Evolutionary conservation across 53 echinoderm and acorn worm genomes (phyloP).

Genomic region (Echinarachnius parma): DNA sequence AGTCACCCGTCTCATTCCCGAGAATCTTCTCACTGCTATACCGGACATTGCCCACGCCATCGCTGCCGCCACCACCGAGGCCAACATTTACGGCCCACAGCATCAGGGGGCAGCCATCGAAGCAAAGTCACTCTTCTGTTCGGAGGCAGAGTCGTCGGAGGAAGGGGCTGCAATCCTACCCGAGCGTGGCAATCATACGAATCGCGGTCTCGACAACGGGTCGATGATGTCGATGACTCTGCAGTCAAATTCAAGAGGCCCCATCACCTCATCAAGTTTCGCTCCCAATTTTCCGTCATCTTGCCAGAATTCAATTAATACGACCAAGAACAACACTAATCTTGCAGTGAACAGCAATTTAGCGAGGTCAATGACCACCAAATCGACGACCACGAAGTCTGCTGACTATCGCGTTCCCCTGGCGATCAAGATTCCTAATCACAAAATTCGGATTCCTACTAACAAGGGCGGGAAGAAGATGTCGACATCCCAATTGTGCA

Average conservation of each 20-base stretch:
- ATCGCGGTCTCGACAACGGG: neutral
- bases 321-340: too few species aligned
- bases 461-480: slow-evolving; percentile 17
- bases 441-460: slow-evolving; percentile 14
- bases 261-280: too few species aligned
- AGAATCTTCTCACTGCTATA: neutral
- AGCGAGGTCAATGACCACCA: neutral
- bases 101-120: too few species aligned
- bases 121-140: slow-evolving; percentile 20
- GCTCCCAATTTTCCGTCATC: too few species aligned
- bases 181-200: neutral
- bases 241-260: too few species aligned
- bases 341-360: too few species aligned
- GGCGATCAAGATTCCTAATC: slow-evolving; percentile 6
- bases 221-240: too few species aligned
- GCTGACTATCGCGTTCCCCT: slow-evolving; percentile 32
- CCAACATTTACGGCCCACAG: too few species aligned
- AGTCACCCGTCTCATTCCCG: slow-evolving; percentile 11
- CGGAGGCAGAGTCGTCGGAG: slow-evolving; percentile 25
- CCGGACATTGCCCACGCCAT: neutral
- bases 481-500: slow-evolving; percentile 16
- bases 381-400: neutral
- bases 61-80: neutral
- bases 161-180: neutral
- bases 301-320: too few species aligned